Base-by-base conservation (phyloP, 2,888 invertebrate species). In the Apodemia mormo region DNA sequence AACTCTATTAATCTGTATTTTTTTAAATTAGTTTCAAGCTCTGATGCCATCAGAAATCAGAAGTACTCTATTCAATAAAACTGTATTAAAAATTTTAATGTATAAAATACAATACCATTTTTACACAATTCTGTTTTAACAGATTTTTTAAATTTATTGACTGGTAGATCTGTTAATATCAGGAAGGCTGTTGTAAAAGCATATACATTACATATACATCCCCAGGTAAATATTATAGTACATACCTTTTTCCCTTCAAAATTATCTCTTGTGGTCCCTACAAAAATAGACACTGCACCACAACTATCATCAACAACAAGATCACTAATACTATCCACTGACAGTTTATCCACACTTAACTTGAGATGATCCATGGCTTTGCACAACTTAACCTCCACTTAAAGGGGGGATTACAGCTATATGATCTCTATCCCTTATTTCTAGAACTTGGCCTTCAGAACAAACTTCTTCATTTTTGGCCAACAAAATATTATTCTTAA, bases 361-460 rank as follows among this genome's bases (percentile, higher is more conserved):
- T 96, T 94, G 29, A 97, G 80, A 76, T 95, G 93, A 90, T 97
- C 95, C 95, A 96, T 97, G n/a, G 56, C 69, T 78, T n/a, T n/a
- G 2, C 49, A 54, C n/a, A 54, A 22, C 45, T 92, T 95, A 97
- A 79, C 99, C 99, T 79, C 98, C 98, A 89, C 98, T 98, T 68
- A 99, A 94, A 0, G 99, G 99, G 68, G 99, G 99, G 82, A 99
- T 98, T 14, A 99, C 94, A 73, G 98, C 99, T 74, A 99, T 94
- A 86, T 96, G 96, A 93, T 98, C 98, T 74, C 95, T 95, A 40
- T 95, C 92, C 56, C 93, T 94, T 7, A 97, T 86, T 33, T 89
- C 83, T 56, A 97, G 85, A 58, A 89, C 85, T 54, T 90, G 85
- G 52, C 94, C 89, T 2, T 94, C 89, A 70, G 92, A 87, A 74